Base-by-base conservation (phyloP, 2,113 vertebrate species). In the Rynchops niger region DNA sequence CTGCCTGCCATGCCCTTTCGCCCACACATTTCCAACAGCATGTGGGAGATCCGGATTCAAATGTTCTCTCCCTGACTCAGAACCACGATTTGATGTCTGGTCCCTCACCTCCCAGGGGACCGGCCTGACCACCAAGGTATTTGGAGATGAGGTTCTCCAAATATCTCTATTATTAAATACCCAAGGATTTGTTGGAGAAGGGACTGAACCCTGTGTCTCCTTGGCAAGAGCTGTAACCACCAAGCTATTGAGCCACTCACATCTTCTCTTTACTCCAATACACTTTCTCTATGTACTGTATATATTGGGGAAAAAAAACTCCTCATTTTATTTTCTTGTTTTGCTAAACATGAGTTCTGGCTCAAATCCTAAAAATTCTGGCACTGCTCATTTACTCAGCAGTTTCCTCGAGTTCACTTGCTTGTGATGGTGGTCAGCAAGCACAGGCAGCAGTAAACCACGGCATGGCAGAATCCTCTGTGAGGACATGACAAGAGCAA, bases 1-100 rank as follows among this genome's bases (percentile, higher is more conserved):
- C 59, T 88, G 92, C 58, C 66, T 72, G 34, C 63, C 66, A 0
- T 38, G 53, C 49, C 77, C 65, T 82, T 93, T 43, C 91, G 61
- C 56, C 78, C 71, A 90, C 82, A 82, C 36, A 49, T 53, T 91
- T 91, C 40, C 70, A 91, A 79, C 70, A 93, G 84, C 74, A 95
- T 77, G 78, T 88, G 78, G 74, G 66, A 94, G 62, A 76, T 69
- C 15, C 12, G 59, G 30, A 93, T 22, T 61, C 36, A 80, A 62
- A 90, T 58, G 14, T 69, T 93, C 78, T 85, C 40, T 72, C 58
- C 45, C 74, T 88, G 92, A 92, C 66, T 93, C 92, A 96, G 92
- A 93, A 80, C 29, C 3, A 14, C 20, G 43, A 72, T 69, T 49
- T 94, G 49, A 82, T 45, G 69, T n/a, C 62, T 82, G 26, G 58